Evolutionary conservation across 2,113 vertebrate species (phyloP).

Genomic region (Corythaeola cristata): DNA sequence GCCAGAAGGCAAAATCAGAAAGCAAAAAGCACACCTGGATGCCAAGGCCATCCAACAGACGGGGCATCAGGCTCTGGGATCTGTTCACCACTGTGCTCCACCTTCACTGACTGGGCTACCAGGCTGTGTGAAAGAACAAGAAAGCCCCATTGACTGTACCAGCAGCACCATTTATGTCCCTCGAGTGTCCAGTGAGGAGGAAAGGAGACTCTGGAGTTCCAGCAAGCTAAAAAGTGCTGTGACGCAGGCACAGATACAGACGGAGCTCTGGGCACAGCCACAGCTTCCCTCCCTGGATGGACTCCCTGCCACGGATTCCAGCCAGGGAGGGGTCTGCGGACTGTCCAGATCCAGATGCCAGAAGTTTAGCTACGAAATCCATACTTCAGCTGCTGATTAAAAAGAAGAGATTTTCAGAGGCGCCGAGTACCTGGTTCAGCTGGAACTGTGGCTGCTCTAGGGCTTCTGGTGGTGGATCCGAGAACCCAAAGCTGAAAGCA

Average conservation of each 20-base stretch:
- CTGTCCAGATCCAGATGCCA: neutral
- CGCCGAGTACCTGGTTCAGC: neutral
- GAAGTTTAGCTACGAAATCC: neutral
- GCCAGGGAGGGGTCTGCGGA: neutral
- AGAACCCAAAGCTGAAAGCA: neutral
- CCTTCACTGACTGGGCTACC: neutral
- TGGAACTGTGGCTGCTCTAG: neutral
- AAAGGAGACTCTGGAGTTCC: neutral
- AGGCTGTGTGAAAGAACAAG: neutral
- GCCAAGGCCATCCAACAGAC: neutral
- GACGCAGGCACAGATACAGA: neutral
- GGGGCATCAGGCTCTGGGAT: neutral
- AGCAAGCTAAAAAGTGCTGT: neutral
- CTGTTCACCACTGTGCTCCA: neutral
- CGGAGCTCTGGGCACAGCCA: neutral
- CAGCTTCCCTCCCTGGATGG: neutral
- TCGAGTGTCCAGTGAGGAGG: neutral
- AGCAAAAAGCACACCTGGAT: neutral
- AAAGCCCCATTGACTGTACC: neutral
- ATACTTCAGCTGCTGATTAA: neutral
- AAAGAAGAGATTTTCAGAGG: neutral
- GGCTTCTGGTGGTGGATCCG: conserved; percentile 15
- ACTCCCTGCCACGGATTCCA: neutral
- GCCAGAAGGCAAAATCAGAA: neutral
- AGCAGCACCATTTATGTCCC: neutral